These are phyloP conservation scores for Colistium nudipinnis DNA, from an alignment of 2,113 vertebrate genomes.

Conservation along the genomic window DNA sequence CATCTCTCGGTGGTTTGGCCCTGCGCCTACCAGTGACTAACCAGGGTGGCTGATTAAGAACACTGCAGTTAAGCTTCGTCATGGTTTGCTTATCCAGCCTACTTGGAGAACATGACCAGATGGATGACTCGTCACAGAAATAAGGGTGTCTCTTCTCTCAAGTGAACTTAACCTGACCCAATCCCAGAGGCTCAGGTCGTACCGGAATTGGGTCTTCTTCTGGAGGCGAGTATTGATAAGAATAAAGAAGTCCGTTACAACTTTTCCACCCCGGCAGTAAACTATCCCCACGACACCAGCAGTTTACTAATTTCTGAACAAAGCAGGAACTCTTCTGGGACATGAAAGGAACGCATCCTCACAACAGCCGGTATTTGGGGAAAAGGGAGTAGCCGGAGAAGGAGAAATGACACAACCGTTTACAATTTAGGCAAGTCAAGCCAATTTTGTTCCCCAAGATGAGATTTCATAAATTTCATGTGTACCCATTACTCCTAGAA, in stretches of 20 bases:
- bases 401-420: conserved; percentile 76
- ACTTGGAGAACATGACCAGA: conserved; percentile 31
- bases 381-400: conserved; percentile 78
- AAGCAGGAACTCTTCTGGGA: conserved; percentile 83
- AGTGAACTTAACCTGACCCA: conserved; percentile 32
- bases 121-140: conserved; percentile 13
- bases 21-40: conserved; percentile 35
- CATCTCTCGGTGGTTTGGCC: conserved; percentile 33
- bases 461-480: conserved; percentile 42
- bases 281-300: conserved; percentile 66
- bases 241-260: neutral
- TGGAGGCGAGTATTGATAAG: neutral
- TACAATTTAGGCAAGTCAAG: conserved; percentile 70
- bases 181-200: conserved; percentile 11
- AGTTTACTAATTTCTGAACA: conserved; percentile 79
- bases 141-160: conserved; percentile 7
- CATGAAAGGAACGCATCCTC: conserved; percentile 83
- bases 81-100: conserved; percentile 41
- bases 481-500: conserved; percentile 19
- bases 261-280: conserved; percentile 25
- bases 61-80: conserved; percentile 49
- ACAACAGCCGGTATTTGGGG: conserved; percentile 82
- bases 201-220: neutral
- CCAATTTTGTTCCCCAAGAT: conserved; percentile 67
- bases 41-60: conserved; percentile 33